Evolutionary conservation across 2,888 invertebrate species (phyloP).

Genomic region (Drosophila koepferae): DNA sequence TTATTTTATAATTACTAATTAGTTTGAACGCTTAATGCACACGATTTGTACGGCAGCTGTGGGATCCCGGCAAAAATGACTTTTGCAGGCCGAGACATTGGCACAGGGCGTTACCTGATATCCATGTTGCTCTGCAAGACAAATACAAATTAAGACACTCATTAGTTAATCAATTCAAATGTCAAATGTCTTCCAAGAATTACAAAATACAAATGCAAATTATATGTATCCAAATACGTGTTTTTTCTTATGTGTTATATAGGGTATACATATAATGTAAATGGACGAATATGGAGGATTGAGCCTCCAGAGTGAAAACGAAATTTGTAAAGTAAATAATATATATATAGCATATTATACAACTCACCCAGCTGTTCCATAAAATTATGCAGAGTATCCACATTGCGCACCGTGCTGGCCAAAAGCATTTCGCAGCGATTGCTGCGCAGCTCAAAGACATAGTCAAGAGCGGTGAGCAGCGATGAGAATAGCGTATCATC

Average conservation of each 20-base stretch:
- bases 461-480: constrained; percentile 85
- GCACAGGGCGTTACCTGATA: constrained; percentile 65
- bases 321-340: too few species aligned
- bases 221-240: not conserved
- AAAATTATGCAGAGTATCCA: constrained; percentile 88
- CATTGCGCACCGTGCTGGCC: constrained; percentile 89
- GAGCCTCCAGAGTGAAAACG: too few species aligned
- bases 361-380: constrained; percentile 86
- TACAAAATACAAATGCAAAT: not conserved
- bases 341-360: too few species aligned
- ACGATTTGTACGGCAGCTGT: constrained; percentile 73
- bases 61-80: constrained; percentile 66
- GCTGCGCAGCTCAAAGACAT: constrained; percentile 81
- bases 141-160: not conserved
- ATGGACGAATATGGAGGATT: too few species aligned
- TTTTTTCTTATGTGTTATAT: not conserved
- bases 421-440: constrained; percentile 85
- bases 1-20: constrained; percentile 22
- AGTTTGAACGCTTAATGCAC: constrained; percentile 54
- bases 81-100: constrained; percentile 61
- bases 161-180: constrained; percentile 1
- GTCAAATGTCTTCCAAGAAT: not conserved
- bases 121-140: constrained; percentile 41
- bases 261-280: too few species aligned
- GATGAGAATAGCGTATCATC: constrained; percentile 86